phyloP scores from a whole-genome alignment of 1,140 invertebrate genomes.

The Sinonovacula constricta region DNA sequence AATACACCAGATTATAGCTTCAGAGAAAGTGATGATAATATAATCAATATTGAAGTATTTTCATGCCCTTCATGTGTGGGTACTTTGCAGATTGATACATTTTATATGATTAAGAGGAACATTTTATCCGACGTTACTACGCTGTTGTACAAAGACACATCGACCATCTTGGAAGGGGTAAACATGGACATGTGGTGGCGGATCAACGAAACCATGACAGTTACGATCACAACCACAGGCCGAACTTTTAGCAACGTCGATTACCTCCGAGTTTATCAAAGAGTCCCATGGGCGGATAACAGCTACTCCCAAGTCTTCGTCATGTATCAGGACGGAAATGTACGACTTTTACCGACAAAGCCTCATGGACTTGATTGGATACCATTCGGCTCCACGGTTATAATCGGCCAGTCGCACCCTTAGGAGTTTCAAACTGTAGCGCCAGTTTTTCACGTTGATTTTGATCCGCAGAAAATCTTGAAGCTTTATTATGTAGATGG shows the following conservation, averaged over 20 bases:
- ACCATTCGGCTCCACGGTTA: conserved; percentile 65
- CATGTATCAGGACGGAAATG: conserved; percentile 66
- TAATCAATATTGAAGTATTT: conserved; percentile 6
- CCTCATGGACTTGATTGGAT: conserved; percentile 66
- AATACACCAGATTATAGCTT: conserved; percentile 58
- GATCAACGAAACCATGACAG: conserved; percentile 46
- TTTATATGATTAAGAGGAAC: not conserved
- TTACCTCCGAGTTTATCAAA: conserved; percentile 52
- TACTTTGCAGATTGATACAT: not conserved
- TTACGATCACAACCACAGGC: conserved; percentile 31
- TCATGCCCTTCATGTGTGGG: not conserved
- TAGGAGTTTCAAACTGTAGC: conserved; percentile 51
- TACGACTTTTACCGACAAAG: conserved; percentile 55
- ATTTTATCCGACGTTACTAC: not conserved
- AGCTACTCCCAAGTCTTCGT: conserved; percentile 61
- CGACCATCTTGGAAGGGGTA: conserved; percentile 57
- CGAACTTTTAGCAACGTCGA: conserved; percentile 14
- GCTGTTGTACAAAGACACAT: conserved; percentile 32
- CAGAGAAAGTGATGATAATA: conserved; percentile 29
- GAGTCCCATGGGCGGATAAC: conserved; percentile 42
- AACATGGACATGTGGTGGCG: conserved; percentile 67
- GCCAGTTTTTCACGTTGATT: conserved; percentile 47
- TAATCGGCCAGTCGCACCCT: conserved; percentile 60
- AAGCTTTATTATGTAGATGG: conserved; percentile 56
- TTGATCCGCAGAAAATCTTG: conserved; percentile 45